These are phyloP conservation scores for Rhinoderma darwinii DNA, from an alignment of 2,113 vertebrate genomes.

Conservation along the genomic window DNA sequence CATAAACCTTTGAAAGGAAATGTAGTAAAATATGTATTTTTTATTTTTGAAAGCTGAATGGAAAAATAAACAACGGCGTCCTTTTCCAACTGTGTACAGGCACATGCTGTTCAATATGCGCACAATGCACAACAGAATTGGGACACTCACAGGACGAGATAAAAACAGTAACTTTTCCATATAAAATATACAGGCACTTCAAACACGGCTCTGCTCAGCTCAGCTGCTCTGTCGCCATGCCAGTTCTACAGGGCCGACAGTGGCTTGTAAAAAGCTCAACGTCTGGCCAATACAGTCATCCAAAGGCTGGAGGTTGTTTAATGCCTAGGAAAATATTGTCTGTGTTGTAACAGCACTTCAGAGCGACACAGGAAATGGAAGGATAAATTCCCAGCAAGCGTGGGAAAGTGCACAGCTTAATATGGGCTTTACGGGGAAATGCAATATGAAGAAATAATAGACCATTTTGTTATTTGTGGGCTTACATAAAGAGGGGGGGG, in stretches of 20 bases:
- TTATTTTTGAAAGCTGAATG: not conserved
- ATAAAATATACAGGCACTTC: slow-evolving; percentile 34
- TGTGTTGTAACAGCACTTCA: slow-evolving; percentile 61
- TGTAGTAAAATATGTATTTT: not conserved
- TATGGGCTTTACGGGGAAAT: not conserved
- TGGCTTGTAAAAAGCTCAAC: slow-evolving; percentile 60
- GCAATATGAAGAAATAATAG: not conserved
- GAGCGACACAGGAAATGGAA: slow-evolving; percentile 69
- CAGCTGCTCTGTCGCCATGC: slow-evolving; percentile 62
- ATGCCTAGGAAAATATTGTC: slow-evolving; percentile 68
- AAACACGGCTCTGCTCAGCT: slow-evolving; percentile 29
- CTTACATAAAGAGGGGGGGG: not conserved
- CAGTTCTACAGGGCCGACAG: slow-evolving; percentile 57
- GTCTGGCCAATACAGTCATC: slow-evolving; percentile 49
- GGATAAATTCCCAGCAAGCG: slow-evolving; percentile 56
- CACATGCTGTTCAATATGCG: not conserved
- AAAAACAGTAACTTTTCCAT: slow-evolving; percentile 18
- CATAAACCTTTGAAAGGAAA: not conserved
- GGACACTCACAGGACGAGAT: not conserved
- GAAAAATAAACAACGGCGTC: not conserved
- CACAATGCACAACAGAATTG: slow-evolving; percentile 17
- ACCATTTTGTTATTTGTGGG: not conserved
- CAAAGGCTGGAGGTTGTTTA: slow-evolving; percentile 60
- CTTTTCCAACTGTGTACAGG: not conserved
- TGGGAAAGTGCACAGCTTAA: slow-evolving; percentile 17